Evolutionary conservation across 1,140 invertebrate species (phyloP), one percentile per base, ranked within the genome.

Genomic region (Calosoma granatense): DNA sequence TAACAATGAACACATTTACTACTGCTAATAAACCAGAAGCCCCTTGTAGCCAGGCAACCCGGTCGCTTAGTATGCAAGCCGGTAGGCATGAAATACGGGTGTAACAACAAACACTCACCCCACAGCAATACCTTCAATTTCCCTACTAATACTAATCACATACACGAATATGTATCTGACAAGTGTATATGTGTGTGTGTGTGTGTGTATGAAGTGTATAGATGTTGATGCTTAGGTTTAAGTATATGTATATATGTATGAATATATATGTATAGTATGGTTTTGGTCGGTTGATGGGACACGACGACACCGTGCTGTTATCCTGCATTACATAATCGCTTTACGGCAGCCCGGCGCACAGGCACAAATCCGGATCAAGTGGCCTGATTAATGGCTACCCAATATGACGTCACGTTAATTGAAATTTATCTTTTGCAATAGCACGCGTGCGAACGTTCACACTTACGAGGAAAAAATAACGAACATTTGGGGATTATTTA

Each of bases 351-450:
- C 26, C 6, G 26, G 26, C 9, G 41, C 41, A 47, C 3, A 47
- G 41, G 41, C 41, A 17, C 41, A 47, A 47, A 47, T 47, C 41
- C 62, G 62, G 62, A 63, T 63, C 60, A 63, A 57, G 58, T 58
- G 58, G 60, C 53, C 54, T 63, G 62, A 63, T 63, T 63, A 63
- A 63, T 63, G 59, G 62, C 58, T 60, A 60, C 62, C 60, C 62
- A 61, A 61, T 63, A 61, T 63, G 62, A 63, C 60, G 62, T 56
- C 58, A 58, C 59, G 57, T 58, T 63, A 63, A 63, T 63, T 63
- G 61, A 57, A 61, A 63, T 63, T 63, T 63, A 63, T 63, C 62
- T 63, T 52, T 56, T 20, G 39, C 26, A 22, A 14, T 4, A 4
- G 26, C 14, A 30, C 41, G 41, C 41, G 41, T 47, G 41, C 41